Conservation (phyloP, 2,113 vertebrate genomes). For the Balaeniceps rex region DNA sequence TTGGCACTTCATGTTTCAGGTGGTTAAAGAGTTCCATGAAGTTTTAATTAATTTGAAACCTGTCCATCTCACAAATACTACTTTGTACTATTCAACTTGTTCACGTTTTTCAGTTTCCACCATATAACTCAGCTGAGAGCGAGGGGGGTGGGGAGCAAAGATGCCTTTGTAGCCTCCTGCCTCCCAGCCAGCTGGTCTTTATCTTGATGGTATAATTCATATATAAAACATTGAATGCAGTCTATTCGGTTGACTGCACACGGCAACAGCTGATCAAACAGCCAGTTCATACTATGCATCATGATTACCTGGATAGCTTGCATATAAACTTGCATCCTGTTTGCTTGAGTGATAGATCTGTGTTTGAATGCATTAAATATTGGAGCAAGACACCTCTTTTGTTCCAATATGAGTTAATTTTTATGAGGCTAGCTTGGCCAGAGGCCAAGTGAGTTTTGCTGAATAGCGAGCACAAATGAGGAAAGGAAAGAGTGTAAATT, state of each 20-base stretch:
- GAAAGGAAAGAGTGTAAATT: neutral
- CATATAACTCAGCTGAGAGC: neutral
- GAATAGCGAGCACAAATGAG: neutral
- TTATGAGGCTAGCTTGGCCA: neutral
- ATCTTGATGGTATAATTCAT: neutral
- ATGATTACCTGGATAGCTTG: slow-evolving; percentile 30
- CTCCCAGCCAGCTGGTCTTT: slow-evolving; percentile 13
- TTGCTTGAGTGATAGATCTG: slow-evolving; percentile 18
- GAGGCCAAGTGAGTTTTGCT: neutral
- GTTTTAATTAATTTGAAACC: neutral
- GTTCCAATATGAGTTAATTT: neutral
- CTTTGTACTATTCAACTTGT: neutral
- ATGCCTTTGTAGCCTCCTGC: neutral
- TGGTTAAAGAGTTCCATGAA: neutral
- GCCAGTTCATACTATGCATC: slow-evolving; percentile 3
- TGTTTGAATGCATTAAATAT: neutral
- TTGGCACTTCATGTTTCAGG: neutral
- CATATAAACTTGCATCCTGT: neutral
- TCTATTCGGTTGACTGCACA: neutral
- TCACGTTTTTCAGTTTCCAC: neutral
- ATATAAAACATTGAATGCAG: neutral
- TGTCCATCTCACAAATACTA: neutral
- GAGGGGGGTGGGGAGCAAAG: neutral
- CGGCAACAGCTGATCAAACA: slow-evolving; percentile 65
- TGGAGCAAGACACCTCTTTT: slow-evolving; percentile 12